A percentile compares a stretch with the other conserved stretches of the same genome.
Evolutionary conservation across 1,140 invertebrate species (phyloP).

Genomic region (Onthophagus taurus): DNA sequence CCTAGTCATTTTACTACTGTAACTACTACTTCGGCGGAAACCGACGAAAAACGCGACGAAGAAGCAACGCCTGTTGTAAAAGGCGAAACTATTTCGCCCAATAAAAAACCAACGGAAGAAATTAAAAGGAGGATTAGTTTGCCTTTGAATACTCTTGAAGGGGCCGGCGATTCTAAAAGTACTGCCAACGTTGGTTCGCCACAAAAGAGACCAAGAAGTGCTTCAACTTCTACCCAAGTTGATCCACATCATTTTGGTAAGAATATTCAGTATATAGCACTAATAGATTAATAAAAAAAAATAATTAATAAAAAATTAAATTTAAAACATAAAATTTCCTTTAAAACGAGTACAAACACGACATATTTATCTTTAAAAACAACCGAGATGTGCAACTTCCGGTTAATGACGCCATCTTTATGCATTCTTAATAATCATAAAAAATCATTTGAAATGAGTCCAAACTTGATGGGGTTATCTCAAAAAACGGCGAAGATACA

Average conservation of each 20-base stretch:
- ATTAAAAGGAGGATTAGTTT: constrained; percentile 51
- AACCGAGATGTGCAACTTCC: too few species aligned
- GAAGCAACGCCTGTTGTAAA: constrained; percentile 40
- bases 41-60: constrained; percentile 39
- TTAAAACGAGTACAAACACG: too few species aligned
- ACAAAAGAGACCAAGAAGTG: constrained; percentile 59
- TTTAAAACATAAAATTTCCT: too few species aligned
- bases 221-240: constrained; percentile 68
- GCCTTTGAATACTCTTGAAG: constrained; percentile 48
- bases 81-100: constrained; percentile 32
- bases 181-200: constrained; percentile 40
- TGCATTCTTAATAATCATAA: too few species aligned
- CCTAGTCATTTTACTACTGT: constrained; percentile 36
- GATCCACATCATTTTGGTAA: constrained; percentile 73
- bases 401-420: too few species aligned
- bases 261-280: constrained; percentile 11
- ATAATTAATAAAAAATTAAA: too few species aligned
- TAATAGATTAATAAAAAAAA: neutral
- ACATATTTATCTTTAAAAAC: too few species aligned
- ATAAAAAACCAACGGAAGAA: constrained; percentile 34
- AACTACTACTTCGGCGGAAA: constrained; percentile 29
- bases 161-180: constrained; percentile 20
- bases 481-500: too few species aligned
- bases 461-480: too few species aligned
- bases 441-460: too few species aligned